Evolutionary conservation across 2,113 vertebrate species (phyloP).

Genomic region (Indicator indicator): DNA sequence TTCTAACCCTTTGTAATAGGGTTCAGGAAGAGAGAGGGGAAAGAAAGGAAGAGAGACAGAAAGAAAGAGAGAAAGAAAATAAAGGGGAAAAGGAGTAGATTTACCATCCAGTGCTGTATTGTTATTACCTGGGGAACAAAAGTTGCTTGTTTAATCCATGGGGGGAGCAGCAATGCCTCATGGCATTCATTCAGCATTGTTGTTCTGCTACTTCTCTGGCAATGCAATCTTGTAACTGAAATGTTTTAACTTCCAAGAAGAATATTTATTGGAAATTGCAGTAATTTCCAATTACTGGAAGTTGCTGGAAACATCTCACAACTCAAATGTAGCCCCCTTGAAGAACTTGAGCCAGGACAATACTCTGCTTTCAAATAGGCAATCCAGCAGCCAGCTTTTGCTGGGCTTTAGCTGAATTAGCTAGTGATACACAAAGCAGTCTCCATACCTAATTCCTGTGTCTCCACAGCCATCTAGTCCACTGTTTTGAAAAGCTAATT

Average conservation of each 20-base stretch:
- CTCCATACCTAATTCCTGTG: not conserved
- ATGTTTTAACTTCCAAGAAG: not conserved
- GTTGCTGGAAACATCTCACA: too few relatives aligned
- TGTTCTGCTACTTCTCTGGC: not conserved
- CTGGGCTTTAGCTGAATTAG: not conserved
- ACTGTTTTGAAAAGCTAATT: slow-evolving; percentile 1
- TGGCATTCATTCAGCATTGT: not conserved
- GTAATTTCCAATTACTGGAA: not conserved
- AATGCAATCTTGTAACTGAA: not conserved
- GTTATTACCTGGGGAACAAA: not conserved
- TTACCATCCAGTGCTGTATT: not conserved
- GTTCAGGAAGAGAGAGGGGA: not conserved
- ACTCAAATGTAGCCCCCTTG: not conserved
- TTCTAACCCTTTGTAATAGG: not conserved
- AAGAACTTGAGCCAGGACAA: not conserved
- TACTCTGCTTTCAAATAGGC: not conserved
- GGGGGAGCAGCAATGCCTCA: not conserved
- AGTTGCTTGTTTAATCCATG: not conserved
- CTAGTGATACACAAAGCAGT: not conserved
- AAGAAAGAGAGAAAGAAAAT: not conserved
- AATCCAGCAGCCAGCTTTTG: not conserved
- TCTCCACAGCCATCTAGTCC: not conserved
- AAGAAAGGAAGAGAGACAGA: not conserved
- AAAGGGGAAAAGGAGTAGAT: not conserved
- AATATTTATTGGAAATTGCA: not conserved